Base-by-base conservation (phyloP, 2,797 vertebrate species). In the Tiaroga cobitis region DNA sequence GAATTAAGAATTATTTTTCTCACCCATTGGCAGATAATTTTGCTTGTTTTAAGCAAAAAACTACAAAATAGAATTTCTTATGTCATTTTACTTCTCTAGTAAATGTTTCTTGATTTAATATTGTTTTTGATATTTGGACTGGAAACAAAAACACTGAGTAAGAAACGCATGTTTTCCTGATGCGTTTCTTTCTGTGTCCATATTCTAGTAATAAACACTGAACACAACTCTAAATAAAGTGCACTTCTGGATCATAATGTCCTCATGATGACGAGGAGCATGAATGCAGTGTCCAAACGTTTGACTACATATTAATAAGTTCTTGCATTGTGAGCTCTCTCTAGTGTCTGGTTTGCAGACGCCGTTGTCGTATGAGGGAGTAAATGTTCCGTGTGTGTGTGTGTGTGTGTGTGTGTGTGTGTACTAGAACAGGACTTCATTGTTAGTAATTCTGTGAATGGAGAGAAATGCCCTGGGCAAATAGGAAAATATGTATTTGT, bases 391-490 rank as follows among this genome's bases (percentile, higher is more conserved):
- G 76, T 43, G 8, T 24, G 76, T 63, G 76, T 32, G 41, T 56
- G 54, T 16, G 6, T 61, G 7, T 41, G 29, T 29, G 29, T n/a
- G n/a, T n/a, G n/a, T n/a, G n/a, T 56, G 54, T 16, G 6, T 61
- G 8, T 41, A 4, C 73, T 61, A 6, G 39, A 82, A 86, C 85
- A 82, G 51, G 29, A 69, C 21, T 59, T 81, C 63, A 77, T 70
- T 83, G 82, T 84, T 81, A 67, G 54, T n/a, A n/a, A 74, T 65
- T 1, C 46, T 26, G 46, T 82, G 79, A 69, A 76, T 59, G 51
- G 24, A 37, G 41, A 73, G 54, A 85, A 37, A 65, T 26, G 70
- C 56, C 41, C 26, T 11, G 41, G 49, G 61, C 41, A 46, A 75
- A 43, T 54, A 46, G 61, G 39, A 76, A 81, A 63, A 21, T 68